Evolutionary conservation across 2,113 vertebrate genomes (phyloP).

Genomic region (Psilopogon haemacephalus): DNA sequence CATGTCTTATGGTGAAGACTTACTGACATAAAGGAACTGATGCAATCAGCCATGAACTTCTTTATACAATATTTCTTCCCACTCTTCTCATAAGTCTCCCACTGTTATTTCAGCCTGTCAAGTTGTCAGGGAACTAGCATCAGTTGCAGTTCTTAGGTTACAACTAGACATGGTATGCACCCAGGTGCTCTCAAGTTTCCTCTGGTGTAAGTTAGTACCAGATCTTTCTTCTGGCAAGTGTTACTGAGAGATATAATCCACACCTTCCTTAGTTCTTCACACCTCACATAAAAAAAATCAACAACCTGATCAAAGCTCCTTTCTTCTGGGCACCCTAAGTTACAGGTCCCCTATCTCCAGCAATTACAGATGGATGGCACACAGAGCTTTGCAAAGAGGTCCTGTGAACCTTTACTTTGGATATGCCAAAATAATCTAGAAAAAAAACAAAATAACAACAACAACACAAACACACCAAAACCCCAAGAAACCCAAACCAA

Average conservation of each 20-base stretch:
- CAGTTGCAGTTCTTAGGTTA: not conserved
- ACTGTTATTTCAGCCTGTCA: conserved; percentile 36
- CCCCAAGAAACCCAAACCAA: not conserved
- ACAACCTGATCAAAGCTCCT: not conserved
- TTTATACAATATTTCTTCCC: not conserved
- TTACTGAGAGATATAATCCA: not conserved
- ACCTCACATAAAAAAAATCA: not conserved
- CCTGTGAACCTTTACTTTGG: not conserved
- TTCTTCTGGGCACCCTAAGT: not conserved
- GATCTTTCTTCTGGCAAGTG: not conserved
- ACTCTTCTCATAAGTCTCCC: not conserved
- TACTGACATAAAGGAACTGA: not conserved
- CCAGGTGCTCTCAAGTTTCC: not conserved
- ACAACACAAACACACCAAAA: no score
- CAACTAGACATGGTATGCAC: not conserved
- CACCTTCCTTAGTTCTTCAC: not conserved
- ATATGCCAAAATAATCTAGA: not conserved
- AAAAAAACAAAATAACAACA: not conserved
- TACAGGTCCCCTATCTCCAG: not conserved
- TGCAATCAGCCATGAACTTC: conserved; percentile 23
- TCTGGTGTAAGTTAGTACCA: not conserved
- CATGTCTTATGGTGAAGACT: not conserved
- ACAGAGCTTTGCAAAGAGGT: not conserved
- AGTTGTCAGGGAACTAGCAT: not conserved
- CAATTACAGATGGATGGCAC: accelerated